These are phyloP conservation scores for Epinephelus malabaricus DNA, from an alignment of 2,797 vertebrate genomes.

Conservation along the genomic window DNA sequence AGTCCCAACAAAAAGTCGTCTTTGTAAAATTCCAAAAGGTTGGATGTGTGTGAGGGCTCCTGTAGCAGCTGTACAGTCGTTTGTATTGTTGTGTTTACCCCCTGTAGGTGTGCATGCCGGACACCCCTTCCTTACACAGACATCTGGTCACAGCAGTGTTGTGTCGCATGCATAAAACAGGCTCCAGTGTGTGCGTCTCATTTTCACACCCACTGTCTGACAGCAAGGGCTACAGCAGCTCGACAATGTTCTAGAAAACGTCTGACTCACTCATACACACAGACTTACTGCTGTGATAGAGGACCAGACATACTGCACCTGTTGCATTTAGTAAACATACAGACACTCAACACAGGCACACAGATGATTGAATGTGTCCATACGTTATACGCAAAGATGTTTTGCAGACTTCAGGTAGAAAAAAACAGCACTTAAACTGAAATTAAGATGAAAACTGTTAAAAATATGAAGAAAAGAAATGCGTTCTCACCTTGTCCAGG, in stretches of 20 bases:
- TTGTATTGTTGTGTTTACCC: not conserved
- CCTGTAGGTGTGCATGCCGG: not conserved
- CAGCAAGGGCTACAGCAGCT: constrained; percentile 8
- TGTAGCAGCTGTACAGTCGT: not conserved
- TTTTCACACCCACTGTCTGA: constrained; percentile 39
- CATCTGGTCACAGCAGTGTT: constrained; percentile 26
- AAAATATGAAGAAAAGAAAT: not conserved
- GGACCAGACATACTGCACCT: constrained; percentile 20
- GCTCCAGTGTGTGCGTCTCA: constrained; percentile 11
- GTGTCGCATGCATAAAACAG: constrained; percentile 31
- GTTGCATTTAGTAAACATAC: constrained; percentile 25
- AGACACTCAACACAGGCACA: not conserved
- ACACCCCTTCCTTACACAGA: not conserved
- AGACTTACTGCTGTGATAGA: constrained; percentile 22
- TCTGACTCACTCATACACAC: constrained; percentile 20
- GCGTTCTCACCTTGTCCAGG: constrained; percentile 92
- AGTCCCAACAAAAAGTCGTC: not conserved
- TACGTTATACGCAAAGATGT: not conserved
- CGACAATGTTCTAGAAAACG: constrained; percentile 40
- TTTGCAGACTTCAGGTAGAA: not conserved
- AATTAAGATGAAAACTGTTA: not conserved
- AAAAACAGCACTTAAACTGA: not conserved
- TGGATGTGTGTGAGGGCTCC: not conserved
- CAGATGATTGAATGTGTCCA: constrained; percentile 1
- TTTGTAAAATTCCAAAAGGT: not conserved